A percentile compares a stretch with the other conserved stretches of the same genome.
phyloP scores from a whole-genome alignment of 2,113 vertebrate species.

The Osmerus mordax region DNA sequence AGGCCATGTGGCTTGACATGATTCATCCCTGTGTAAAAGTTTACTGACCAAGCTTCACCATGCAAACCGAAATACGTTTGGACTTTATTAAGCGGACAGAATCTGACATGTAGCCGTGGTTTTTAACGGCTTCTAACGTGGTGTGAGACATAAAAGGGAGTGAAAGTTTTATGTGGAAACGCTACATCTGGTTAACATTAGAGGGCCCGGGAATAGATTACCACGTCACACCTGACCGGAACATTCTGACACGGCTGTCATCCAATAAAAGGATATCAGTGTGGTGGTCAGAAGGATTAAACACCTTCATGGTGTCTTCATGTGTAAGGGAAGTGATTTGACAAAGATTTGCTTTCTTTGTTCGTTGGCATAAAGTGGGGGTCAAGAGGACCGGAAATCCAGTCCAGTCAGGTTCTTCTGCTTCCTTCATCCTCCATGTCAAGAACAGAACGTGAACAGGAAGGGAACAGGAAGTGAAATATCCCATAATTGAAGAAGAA shows the following conservation, averaged over 20 bases:
- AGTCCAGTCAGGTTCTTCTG: too few species aligned
- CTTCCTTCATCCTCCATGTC: too few species aligned
- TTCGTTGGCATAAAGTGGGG: too few species aligned
- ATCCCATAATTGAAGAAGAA: too few species aligned
- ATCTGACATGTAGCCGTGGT: conserved; percentile 42
- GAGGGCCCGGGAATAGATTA: conserved; percentile 52
- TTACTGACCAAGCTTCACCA: conserved; percentile 11
- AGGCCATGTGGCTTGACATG: neutral
- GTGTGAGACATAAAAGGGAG: conserved; percentile 57
- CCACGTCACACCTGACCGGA: conserved; percentile 51
- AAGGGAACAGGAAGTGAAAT: too few species aligned
- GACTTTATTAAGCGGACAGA: conserved; percentile 58
- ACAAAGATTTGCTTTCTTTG: too few species aligned
- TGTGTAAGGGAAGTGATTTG: too few species aligned
- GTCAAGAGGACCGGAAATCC: too few species aligned
- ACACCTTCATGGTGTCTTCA: neutral
- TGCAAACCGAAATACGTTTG: conserved; percentile 40
- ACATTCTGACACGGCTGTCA: conserved; percentile 44
- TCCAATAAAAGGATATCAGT: conserved; percentile 33
- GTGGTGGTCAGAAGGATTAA: conserved; percentile 16
- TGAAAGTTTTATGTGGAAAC: conserved; percentile 66
- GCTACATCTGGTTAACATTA: conserved; percentile 69
- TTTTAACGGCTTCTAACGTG: conserved; percentile 33
- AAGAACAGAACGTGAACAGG: too few species aligned
- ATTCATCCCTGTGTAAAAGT: too few species aligned